Percentiles rank a stretch among this genome's conserved stretches.
Conservation (phyloP, 2,113 vertebrate genomes). For the Engystomops pustulosus region DNA sequence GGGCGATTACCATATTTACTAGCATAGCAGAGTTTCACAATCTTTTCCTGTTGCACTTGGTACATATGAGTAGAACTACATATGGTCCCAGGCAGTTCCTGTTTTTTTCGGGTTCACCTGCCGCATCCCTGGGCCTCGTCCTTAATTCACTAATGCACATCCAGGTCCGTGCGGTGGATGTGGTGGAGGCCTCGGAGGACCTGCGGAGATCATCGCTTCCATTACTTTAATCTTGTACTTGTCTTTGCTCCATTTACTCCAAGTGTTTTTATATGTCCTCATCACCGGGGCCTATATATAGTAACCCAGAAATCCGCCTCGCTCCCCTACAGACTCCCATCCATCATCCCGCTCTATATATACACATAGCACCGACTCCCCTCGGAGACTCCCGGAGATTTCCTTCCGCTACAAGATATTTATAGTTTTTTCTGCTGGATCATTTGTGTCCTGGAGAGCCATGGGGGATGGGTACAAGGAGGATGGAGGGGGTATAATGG, state of each 20-base stretch:
- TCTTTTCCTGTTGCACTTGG: no score
- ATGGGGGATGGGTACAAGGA: not conserved
- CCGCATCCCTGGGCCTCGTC: not conserved
- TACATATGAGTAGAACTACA: not conserved
- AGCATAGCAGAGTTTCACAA: no score
- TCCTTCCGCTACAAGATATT: conserved; percentile 26
- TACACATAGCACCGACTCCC: not conserved
- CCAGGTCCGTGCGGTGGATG: not conserved
- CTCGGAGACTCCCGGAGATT: conserved; percentile 21
- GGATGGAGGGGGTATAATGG: not conserved
- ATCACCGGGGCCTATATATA: not conserved
- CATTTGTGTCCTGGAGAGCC: not conserved
- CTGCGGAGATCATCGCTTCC: not conserved
- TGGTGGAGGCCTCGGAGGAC: not conserved
- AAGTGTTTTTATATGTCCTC: not conserved
- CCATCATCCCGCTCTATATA: conserved; percentile 17
- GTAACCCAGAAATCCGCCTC: not conserved
- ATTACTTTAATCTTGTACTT: not conserved
- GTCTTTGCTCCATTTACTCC: not conserved
- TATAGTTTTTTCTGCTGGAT: conserved; percentile 22
- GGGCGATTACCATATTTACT: no score
- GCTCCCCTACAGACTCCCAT: not conserved
- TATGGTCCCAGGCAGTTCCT: not conserved
- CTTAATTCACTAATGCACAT: conserved; percentile 12
- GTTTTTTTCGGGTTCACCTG: not conserved